Evolutionary conservation across 1,140 invertebrate genomes (phyloP).

Genomic region (Lasaia peninsularis): DNA sequence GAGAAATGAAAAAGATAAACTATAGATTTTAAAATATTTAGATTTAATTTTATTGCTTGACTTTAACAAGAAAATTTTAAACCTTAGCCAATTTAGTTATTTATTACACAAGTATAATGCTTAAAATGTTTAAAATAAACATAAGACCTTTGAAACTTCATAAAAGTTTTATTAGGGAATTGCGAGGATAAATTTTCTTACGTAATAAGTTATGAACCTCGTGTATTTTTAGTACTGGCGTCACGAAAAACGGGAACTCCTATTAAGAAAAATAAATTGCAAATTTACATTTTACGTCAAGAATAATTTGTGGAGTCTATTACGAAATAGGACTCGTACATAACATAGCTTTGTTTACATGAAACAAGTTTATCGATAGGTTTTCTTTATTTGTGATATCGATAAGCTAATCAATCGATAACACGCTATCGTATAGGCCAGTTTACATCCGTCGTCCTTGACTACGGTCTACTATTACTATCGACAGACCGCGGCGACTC

Average conservation of each 20-base stretch:
- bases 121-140: no score
- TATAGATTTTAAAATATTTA: no score
- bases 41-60: no score
- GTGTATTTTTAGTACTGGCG: background rate
- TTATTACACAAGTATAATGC: no score
- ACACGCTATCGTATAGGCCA: conserved; percentile 13
- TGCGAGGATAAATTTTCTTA: no score
- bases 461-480: conserved; percentile 37
- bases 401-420: conserved; percentile 12
- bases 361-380: conserved; percentile 7
- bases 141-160: no score
- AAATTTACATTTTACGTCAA: background rate
- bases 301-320: no score
- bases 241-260: background rate
- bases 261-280: background rate
- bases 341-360: conserved; percentile 6
- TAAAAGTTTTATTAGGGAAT: no score
- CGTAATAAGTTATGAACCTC: background rate
- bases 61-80: no score
- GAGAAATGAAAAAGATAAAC: no score
- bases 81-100: no score
- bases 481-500: conserved; percentile 37
- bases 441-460: conserved; percentile 43
- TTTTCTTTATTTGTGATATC: conserved; percentile 13
- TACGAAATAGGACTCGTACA: background rate